Percentiles rank a stretch among this genome's conserved stretches.
Conservation (phyloP, 2,797 vertebrate species). For the Enteromius afrohamiltoni region DNA sequence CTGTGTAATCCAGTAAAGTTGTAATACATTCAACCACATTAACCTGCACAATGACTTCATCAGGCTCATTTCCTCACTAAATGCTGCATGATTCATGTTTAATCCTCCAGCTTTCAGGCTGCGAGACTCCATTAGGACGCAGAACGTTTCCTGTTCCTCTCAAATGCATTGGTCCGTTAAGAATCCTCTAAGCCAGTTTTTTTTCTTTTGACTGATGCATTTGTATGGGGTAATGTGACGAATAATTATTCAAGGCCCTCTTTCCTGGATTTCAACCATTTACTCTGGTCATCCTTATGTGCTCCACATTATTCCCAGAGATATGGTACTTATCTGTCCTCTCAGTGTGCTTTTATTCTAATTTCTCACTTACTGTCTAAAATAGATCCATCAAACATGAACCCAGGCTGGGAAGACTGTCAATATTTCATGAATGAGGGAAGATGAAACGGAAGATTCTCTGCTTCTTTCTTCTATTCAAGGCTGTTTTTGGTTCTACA, state of each 20-base stretch:
- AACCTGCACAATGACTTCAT: slow-evolving; percentile 21
- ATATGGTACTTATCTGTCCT: slow-evolving; percentile 8
- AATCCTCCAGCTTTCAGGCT: slow-evolving; percentile 4
- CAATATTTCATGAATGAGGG: slow-evolving; percentile 61
- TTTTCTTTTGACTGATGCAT: neutral
- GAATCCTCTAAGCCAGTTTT: neutral
- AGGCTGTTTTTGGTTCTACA: slow-evolving; percentile 6
- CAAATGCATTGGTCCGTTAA: neutral
- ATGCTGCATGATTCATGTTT: slow-evolving; percentile 26
- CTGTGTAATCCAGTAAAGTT: slow-evolving; percentile 21
- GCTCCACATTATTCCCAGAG: neutral
- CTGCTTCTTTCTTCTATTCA: slow-evolving; percentile 43
- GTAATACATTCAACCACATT: slow-evolving; percentile 34
- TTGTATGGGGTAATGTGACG: neutral
- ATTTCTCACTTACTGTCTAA: slow-evolving; percentile 36
- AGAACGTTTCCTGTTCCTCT: slow-evolving; percentile 22
- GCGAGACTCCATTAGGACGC: slow-evolving; percentile 25
- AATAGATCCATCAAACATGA: slow-evolving; percentile 57
- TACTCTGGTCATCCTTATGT: neutral
- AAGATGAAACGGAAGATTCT: slow-evolving; percentile 56
- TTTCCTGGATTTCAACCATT: slow-evolving; percentile 3
- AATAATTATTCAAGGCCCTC: slow-evolving; percentile 11
- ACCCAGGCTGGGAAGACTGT: slow-evolving; percentile 40
- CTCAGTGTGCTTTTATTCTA: slow-evolving; percentile 2
- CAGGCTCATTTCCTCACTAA: slow-evolving; percentile 14